phyloP scores from a whole-genome alignment of 2,113 vertebrate genomes.

The Gobiocypris rarus region DNA sequence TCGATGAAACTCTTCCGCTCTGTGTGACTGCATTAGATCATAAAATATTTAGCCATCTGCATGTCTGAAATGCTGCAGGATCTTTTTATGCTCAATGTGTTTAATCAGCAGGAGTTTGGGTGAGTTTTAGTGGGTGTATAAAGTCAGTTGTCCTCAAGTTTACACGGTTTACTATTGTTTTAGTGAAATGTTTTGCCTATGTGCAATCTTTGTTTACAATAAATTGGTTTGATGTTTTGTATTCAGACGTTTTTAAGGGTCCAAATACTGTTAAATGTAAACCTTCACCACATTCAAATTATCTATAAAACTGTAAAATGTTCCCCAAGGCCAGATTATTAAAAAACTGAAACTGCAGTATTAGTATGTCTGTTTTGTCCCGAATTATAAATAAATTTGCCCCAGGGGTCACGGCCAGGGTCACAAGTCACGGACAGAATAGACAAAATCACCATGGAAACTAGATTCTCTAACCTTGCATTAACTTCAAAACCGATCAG shows the following conservation, averaged over 20 bases:
- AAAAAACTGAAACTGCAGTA: background rate
- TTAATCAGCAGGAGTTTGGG: background rate
- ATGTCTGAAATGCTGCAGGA: background rate
- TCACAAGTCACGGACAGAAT: slow-evolving; percentile 21
- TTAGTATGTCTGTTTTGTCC: background rate
- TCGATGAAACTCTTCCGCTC: background rate
- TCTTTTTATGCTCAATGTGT: background rate
- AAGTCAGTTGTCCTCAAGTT: background rate
- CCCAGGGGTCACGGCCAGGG: slow-evolving; percentile 15
- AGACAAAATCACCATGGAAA: slow-evolving; percentile 31
- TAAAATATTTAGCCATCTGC: background rate
- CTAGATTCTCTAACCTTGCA: slow-evolving; percentile 29
- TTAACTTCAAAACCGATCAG: background rate
- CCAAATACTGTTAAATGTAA: background rate
- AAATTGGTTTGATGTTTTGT: background rate
- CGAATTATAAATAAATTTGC: slow-evolving; percentile 32
- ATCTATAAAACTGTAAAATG: background rate
- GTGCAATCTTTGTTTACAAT: background rate
- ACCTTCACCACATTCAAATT: background rate
- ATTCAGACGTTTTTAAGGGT: background rate
- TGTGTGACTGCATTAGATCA: slow-evolving; percentile 5
- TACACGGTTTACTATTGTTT: background rate
- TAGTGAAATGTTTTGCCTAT: background rate
- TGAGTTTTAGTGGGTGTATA: background rate
- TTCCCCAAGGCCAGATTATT: background rate